phyloP scores from a whole-genome alignment of 2,888 invertebrate genomes.

The Lithophane leautieri region DNA sequence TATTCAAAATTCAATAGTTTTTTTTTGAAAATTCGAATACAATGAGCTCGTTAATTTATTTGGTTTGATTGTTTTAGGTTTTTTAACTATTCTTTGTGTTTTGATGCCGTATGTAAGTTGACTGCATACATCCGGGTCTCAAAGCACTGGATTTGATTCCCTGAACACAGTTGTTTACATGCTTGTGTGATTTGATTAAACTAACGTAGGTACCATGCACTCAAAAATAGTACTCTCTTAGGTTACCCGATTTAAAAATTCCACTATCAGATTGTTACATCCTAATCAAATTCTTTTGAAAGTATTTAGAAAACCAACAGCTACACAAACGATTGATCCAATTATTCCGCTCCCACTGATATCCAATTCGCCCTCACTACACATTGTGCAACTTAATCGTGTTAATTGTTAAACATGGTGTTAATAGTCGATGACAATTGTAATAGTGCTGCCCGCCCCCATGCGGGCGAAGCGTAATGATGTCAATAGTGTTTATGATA shows the following conservation, averaged over 20 bases:
- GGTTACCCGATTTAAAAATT: background rate
- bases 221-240: background rate
- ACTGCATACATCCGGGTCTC: too few relatives aligned
- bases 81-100: slow-evolving; percentile 25
- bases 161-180: background rate
- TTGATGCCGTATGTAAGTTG: background rate
- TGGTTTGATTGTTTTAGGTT: slow-evolving; percentile 61
- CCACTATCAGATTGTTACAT: background rate
- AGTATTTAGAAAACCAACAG: background rate
- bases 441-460: slow-evolving; percentile 75
- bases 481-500: slow-evolving; percentile 61
- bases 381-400: slow-evolving; percentile 75
- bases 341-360: slow-evolving; percentile 72
- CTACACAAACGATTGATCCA: slow-evolving; percentile 32
- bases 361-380: slow-evolving; percentile 70
- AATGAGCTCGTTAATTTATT: slow-evolving; percentile 73
- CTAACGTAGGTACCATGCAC: background rate
- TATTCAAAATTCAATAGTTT: slow-evolving; percentile 77
- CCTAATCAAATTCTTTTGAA: background rate
- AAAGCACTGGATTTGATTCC: background rate
- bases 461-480: slow-evolving; percentile 77
- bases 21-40: slow-evolving; percentile 74
- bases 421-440: slow-evolving; percentile 84
- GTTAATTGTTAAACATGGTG: slow-evolving; percentile 76
- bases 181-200: background rate